A percentile compares a stretch with the other conserved stretches of the same genome.
Evolutionary conservation across 2,888 invertebrate species (phyloP).

Genomic region (Cerceris rybyensis): DNA sequence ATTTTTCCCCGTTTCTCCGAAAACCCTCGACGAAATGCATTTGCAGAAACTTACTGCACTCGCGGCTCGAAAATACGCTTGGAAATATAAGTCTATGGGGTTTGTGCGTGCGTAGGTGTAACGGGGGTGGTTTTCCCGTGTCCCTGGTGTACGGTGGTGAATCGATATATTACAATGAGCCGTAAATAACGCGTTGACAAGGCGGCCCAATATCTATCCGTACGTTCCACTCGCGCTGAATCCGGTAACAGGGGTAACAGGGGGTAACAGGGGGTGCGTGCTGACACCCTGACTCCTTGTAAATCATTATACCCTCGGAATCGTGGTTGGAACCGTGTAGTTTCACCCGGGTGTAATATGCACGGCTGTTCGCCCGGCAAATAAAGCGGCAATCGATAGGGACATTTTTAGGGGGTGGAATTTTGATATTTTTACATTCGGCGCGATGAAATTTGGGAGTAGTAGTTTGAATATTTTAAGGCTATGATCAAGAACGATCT

Average conservation of each 20-base stretch:
- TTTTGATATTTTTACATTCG: no score
- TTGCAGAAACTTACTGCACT: not conserved
- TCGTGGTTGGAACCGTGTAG: not conserved
- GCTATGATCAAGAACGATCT: no score
- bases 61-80: no score
- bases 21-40: not conserved
- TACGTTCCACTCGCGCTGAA: conserved; percentile 29
- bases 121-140: not conserved
- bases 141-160: conserved; percentile 19
- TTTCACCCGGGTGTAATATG: not conserved
- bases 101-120: not conserved
- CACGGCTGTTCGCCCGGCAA: not conserved
- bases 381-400: no score
- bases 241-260: conserved; percentile 17
- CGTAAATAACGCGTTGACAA: conserved; percentile 71
- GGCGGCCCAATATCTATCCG: conserved; percentile 60
- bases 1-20: not conserved
- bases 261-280: not conserved
- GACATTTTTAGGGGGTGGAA: no score
- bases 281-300: conserved; percentile 37
- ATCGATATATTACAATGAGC: conserved; percentile 65
- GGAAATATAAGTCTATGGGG: not conserved
- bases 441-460: no score
- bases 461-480: no score
- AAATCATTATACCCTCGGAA: conserved; percentile 43